Evolutionary conservation across 35 echinoderm and acorn worm species (phyloP).

Genomic region (Holothuria glaberrima): DNA sequence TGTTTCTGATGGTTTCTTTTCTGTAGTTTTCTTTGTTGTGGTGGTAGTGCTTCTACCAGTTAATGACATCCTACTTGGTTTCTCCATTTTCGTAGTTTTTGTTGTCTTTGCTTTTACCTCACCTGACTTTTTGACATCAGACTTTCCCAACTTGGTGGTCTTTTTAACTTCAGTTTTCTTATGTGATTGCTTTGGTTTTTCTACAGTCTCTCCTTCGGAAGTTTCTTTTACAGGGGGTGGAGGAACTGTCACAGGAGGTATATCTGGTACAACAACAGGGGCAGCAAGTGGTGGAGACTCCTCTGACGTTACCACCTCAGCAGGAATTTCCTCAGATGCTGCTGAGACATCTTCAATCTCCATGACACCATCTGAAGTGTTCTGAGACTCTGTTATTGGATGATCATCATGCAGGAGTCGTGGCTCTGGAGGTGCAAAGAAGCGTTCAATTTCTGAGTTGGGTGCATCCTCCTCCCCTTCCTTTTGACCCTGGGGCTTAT

Average conservation of each 20-base stretch:
- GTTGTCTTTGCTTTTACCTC: conserved; percentile 11
- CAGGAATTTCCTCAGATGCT: conserved; percentile 59
- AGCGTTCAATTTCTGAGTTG: conserved; percentile 48
- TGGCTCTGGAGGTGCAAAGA: conserved; percentile 46
- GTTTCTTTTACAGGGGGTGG: conserved; percentile 1
- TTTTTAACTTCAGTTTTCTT: conserved; percentile 36
- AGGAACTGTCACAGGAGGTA: background rate
- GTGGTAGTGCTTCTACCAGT: conserved; percentile 54
- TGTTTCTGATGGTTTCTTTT: conserved; percentile 62
- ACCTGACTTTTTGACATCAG: conserved; percentile 6
- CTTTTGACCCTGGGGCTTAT: conserved; percentile 9
- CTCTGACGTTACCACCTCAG: conserved; percentile 21
- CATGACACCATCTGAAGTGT: conserved; percentile 57
- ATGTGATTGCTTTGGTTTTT: conserved; percentile 3
- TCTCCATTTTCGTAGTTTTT: conserved; percentile 31
- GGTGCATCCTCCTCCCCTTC: conserved; percentile 27
- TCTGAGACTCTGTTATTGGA: conserved; percentile 57
- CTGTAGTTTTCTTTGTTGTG: conserved; percentile 42
- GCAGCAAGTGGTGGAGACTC: conserved; percentile 6
- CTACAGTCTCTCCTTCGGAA: background rate
- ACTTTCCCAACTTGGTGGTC: conserved; percentile 27
- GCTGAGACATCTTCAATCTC: conserved; percentile 59
- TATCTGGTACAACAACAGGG: conserved; percentile 5
- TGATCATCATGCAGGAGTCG: conserved; percentile 46
- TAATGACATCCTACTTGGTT: conserved; percentile 34